Evolutionary conservation across 2,113 vertebrate species (phyloP).

Genomic region (Mirza zaza): DNA sequence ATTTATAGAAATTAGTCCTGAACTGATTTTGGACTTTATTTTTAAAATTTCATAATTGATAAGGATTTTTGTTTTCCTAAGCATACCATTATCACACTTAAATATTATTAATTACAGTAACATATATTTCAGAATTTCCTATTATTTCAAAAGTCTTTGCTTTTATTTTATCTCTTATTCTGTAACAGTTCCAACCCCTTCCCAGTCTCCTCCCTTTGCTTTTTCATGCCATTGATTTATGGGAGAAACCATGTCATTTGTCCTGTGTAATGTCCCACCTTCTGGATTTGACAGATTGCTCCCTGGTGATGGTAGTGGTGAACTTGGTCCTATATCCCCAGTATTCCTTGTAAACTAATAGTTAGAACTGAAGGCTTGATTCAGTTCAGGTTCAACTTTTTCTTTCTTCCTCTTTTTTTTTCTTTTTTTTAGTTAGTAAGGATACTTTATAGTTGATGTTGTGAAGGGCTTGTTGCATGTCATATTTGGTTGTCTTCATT

Average conservation of each 20-base stretch:
- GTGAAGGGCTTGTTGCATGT: neutral
- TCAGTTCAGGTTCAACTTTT: neutral
- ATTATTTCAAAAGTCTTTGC: constrained; percentile 15
- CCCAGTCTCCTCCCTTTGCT: neutral
- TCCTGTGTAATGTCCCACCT: neutral
- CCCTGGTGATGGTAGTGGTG: neutral
- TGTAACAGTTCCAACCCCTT: neutral
- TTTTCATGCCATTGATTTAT: neutral
- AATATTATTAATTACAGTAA: neutral
- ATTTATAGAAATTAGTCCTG: constrained; percentile 11
- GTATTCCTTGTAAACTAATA: neutral
- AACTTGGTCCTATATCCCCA: neutral
- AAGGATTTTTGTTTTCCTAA: constrained; percentile 26
- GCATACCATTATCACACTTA: neutral
- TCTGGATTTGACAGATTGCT: neutral
- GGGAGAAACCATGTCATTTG: neutral
- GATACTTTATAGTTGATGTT: neutral
- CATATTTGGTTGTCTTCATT: neutral
- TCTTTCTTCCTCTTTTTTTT: too few relatives aligned
- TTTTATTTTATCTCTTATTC: neutral
- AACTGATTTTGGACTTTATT: neutral
- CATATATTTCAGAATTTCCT: neutral
- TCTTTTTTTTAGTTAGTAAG: neutral
- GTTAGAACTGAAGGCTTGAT: neutral
- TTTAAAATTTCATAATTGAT: neutral